phyloP scores from a whole-genome alignment of 2,888 invertebrate genomes.

The Clitarchus hookeri region DNA sequence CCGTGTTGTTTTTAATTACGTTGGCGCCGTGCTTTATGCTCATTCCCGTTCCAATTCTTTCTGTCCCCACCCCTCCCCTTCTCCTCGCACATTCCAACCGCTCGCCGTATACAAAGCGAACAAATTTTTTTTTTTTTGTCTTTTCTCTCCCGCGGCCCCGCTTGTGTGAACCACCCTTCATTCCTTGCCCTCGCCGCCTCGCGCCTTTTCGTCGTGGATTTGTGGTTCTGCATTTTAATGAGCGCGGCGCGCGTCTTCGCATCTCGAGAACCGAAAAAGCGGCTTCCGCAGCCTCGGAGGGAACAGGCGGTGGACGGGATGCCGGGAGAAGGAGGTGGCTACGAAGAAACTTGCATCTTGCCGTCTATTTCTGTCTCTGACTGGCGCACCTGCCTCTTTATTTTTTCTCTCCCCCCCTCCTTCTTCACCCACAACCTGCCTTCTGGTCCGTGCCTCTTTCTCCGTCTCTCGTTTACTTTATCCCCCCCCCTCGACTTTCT shows the following conservation, averaged over 20 bases:
- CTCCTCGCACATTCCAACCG: background rate
- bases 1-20: constrained; percentile 14
- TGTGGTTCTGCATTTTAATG: constrained; percentile 10
- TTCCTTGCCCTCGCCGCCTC: background rate
- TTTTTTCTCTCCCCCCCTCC: background rate
- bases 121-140: background rate
- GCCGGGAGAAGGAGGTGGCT: background rate
- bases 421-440: too few relatives aligned
- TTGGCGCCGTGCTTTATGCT: background rate
- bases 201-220: background rate
- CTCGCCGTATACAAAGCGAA: background rate
- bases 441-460: background rate
- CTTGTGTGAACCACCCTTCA: background rate
- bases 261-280: background rate
- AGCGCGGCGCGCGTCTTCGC: background rate
- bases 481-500: background rate
- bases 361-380: background rate
- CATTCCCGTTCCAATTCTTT: constrained; percentile 4
- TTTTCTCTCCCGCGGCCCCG: background rate
- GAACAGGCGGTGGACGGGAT: background rate
- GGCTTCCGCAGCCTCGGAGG: background rate
- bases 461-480: background rate
- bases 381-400: background rate
- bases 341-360: background rate
- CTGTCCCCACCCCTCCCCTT: background rate